Evolutionary conservation across 2,113 vertebrate species (phyloP).

Genomic region (Solenodon paradoxus): DNA sequence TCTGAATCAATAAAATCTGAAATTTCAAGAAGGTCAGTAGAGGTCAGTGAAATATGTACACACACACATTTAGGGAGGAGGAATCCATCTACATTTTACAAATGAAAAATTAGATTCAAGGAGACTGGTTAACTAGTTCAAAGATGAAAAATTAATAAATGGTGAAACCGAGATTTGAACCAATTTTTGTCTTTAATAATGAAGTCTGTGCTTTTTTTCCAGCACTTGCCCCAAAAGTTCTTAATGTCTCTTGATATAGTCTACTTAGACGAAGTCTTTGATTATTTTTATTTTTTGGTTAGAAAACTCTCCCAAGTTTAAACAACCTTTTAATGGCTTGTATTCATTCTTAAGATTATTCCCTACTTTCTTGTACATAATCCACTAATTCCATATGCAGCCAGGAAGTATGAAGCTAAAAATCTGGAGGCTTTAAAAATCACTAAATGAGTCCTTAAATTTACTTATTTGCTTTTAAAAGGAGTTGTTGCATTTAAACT

Average conservation of each 20-base stretch:
- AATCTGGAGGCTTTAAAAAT: not conserved
- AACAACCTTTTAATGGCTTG: not conserved
- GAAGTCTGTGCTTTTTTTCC: not conserved
- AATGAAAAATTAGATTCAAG: not conserved
- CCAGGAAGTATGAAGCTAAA: not conserved
- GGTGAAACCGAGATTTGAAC: not conserved
- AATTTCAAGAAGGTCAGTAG: not conserved
- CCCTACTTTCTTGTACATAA: not conserved
- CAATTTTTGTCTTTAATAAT: not conserved
- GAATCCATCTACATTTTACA: not conserved
- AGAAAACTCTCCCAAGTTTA: not conserved
- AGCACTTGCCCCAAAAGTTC: not conserved
- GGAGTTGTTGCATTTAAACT: not conserved
- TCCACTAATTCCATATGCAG: not conserved
- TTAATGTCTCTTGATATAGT: not conserved
- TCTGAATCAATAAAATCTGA: not conserved
- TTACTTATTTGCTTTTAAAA: not conserved
- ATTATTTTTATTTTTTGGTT: not conserved
- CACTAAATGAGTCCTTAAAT: not conserved
- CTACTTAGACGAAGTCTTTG: not conserved
- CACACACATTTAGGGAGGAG: not conserved
- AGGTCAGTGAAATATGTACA: not conserved
- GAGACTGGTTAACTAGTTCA: not conserved
- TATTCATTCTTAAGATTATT: not conserved
- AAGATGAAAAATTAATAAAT: not conserved